Evolutionary conservation across 2,888 invertebrate genomes (phyloP).

Genomic region (Archips crataeganus): DNA sequence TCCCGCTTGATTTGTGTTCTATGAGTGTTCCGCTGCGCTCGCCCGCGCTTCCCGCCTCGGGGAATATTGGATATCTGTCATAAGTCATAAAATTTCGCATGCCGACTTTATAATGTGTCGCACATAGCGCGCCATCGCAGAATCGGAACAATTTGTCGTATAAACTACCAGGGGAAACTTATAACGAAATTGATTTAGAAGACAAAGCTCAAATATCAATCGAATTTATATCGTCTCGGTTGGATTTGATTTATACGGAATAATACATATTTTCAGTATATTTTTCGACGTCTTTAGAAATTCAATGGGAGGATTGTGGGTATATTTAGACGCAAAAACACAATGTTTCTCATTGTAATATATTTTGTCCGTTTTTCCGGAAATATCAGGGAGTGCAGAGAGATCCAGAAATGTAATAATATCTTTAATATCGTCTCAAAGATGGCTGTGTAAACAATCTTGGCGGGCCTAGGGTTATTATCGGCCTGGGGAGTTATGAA

Average conservation of each 20-base stretch:
- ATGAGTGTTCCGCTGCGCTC: conserved; percentile 72
- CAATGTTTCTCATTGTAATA: conserved; percentile 53
- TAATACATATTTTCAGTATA: conserved; percentile 9
- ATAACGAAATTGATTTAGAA: conserved; percentile 47
- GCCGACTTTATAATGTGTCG: conserved; percentile 67
- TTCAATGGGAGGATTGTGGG: conserved; percentile 44
- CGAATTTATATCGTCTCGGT: conserved; percentile 16
- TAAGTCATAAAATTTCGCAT: conserved; percentile 74
- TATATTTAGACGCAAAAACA: conserved; percentile 48
- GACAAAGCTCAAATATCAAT: conserved; percentile 41
- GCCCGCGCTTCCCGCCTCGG: conserved; percentile 56
- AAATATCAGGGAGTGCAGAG: conserved; percentile 54
- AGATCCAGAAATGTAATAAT: conserved; percentile 71
- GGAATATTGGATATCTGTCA: conserved; percentile 80
- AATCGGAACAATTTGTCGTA: conserved; percentile 55
- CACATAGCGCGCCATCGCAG: conserved; percentile 55
- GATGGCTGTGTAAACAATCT: conserved; percentile 68
- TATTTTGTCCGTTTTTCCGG: conserved; percentile 55
- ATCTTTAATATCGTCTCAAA: conserved; percentile 66
- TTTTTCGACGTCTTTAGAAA: conserved; percentile 3
- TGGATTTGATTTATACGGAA: conserved; percentile 16
- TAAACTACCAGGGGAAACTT: conserved; percentile 43
- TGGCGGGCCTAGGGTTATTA: conserved; percentile 59
- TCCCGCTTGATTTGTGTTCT: conserved; percentile 75
- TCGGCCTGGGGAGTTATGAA: conserved; percentile 56